Percentiles rank a stretch among this genome's conserved stretches.
phyloP scores from a whole-genome alignment of 2,888 invertebrate species.

The Azorinus chamasolen region DNA sequence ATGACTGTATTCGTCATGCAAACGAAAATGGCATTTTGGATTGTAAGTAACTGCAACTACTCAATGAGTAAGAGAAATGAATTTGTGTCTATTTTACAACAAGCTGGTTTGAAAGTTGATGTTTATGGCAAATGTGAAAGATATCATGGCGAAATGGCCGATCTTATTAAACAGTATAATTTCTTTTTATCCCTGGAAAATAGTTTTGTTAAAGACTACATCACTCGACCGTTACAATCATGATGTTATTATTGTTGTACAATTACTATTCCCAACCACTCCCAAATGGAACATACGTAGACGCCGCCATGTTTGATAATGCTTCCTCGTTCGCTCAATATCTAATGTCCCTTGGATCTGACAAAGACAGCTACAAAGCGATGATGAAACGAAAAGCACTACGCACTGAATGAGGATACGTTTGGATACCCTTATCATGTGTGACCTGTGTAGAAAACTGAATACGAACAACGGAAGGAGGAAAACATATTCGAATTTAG shows the following conservation, averaged over 20 bases:
- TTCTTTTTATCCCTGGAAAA: slow-evolving; percentile 49
- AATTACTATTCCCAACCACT: slow-evolving; percentile 47
- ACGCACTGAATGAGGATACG: background rate
- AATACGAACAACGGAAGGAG: slow-evolving; percentile 10
- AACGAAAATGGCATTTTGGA: slow-evolving; percentile 18
- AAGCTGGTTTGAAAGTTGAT: slow-evolving; percentile 7
- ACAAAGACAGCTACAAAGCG: slow-evolving; percentile 47
- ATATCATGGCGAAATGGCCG: background rate
- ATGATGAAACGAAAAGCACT: slow-evolving; percentile 51
- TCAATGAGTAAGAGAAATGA: background rate
- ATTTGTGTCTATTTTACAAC: background rate
- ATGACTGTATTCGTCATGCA: slow-evolving; percentile 16
- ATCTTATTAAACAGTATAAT: slow-evolving; percentile 52
- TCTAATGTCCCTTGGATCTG: slow-evolving; percentile 41
- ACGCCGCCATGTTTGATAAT: slow-evolving; percentile 16
- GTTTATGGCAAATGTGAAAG: slow-evolving; percentile 1
- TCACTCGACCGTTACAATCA: slow-evolving; percentile 49
- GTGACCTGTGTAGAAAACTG: slow-evolving; percentile 14
- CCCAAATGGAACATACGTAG: slow-evolving; percentile 26
- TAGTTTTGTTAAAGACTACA: slow-evolving; percentile 60
- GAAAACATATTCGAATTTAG: background rate
- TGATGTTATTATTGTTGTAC: slow-evolving; percentile 49
- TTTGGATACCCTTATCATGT: slow-evolving; percentile 8
- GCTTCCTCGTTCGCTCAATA: slow-evolving; percentile 51
- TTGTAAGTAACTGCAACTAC: slow-evolving; percentile 22